A percentile compares a stretch with the other conserved stretches of the same genome.
phyloP scores from a whole-genome alignment of 2,113 vertebrate species.

The Burhinus oedicnemus region DNA sequence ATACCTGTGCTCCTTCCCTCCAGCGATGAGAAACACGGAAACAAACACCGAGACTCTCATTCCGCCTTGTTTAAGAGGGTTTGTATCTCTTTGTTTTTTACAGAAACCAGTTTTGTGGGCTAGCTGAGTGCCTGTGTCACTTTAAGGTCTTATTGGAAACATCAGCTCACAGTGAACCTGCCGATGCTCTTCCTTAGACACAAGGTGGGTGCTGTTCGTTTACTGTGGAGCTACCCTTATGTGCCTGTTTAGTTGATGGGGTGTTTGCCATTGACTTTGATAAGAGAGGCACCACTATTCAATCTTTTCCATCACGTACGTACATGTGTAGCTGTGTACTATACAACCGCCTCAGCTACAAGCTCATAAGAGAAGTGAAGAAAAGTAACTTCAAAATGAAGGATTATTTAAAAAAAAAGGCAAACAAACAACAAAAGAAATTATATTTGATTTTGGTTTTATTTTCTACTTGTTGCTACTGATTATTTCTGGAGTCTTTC shows the following conservation, averaged over 20 bases:
- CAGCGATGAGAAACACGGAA: neutral
- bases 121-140: neutral
- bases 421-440: neutral
- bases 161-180: neutral
- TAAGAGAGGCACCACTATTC: neutral
- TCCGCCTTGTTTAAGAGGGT: neutral
- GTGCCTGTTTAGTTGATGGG: rapidly evolving
- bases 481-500: neutral
- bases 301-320: rapidly evolving
- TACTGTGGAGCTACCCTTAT: neutral
- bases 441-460: neutral
- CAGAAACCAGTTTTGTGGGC: neutral
- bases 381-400: neutral
- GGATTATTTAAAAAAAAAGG: neutral
- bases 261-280: neutral
- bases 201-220: rapidly evolving
- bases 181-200: neutral
- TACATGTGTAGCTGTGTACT: too few relatives aligned
- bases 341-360: neutral
- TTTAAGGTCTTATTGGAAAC: neutral
- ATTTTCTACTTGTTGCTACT: neutral
- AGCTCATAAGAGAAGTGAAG: neutral
- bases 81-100: neutral
- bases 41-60: neutral
- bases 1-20: neutral